These are phyloP conservation scores for Neogale vison DNA, from an alignment of 2,113 vertebrate species.

Conservation along the genomic window DNA sequence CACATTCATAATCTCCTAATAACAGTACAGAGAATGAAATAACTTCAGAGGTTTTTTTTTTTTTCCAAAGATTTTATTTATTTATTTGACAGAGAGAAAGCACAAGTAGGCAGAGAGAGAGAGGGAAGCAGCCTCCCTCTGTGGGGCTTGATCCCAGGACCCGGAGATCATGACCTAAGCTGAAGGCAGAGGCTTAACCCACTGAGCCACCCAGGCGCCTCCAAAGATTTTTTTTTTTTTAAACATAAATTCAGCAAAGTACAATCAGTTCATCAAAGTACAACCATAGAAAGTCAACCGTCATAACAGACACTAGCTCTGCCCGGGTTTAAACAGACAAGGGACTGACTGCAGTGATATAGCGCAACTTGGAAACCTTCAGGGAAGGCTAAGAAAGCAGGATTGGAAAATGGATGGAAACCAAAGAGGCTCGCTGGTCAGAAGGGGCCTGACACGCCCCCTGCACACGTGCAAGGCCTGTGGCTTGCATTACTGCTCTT, in stretches of 20 bases:
- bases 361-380: neutral
- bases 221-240: neutral
- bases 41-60: neutral
- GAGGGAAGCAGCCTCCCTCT: too few relatives aligned
- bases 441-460: neutral
- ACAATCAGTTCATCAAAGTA: neutral
- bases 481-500: neutral
- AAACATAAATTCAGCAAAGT: neutral
- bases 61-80: too few relatives aligned
- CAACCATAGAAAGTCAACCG: neutral
- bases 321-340: neutral
- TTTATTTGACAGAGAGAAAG: too few relatives aligned
- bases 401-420: neutral
- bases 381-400: neutral
- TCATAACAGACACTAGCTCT: neutral
- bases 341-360: neutral
- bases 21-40: neutral
- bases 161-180: too few relatives aligned
- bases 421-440: neutral
- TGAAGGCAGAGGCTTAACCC: too few relatives aligned
- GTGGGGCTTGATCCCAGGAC: too few relatives aligned
- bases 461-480: neutral
- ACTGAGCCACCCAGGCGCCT: too few relatives aligned
- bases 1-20: neutral
- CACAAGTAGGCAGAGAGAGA: too few relatives aligned